Evolutionary conservation across 2,113 vertebrate genomes (phyloP), one percentile per base, ranked within the genome.

Genomic region (Forbesichthys agassizii): DNA sequence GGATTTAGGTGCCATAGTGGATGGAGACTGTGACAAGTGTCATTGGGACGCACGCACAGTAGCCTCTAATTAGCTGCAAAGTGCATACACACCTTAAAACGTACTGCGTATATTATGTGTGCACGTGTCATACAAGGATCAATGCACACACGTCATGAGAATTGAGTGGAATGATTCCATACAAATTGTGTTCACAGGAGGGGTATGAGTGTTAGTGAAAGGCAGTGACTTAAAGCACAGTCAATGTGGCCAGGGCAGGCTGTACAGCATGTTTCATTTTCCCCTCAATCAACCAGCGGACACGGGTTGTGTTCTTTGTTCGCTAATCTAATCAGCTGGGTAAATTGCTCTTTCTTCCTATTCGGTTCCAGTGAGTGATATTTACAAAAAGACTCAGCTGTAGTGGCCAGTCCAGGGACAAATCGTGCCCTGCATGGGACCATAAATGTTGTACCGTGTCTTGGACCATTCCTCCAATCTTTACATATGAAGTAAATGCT

Each of bases 241-340:
- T 88, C 84, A 87, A 90, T 80, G 83, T 71, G 78, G 48, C 79
- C 60, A 66, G 61, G 73, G 65, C 73, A 76, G 80, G 72, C 82
- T 71, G 58, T 66, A 59, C 70, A 71, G 73, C 0, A 1, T 27
- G 9, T 61, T 80, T 47, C 36, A 27, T 59, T 78, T 85, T 80
- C 69, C 48, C 71, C 80, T 86, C 83, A 76, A 77, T 89, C 84
- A 87, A 74, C 51, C 5, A 0, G 48, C 75, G 14, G 47, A 82
- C 82, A 78, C 75, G 72, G 71, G 75, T 76, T 79, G 77, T 81
- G 77, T 75, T 62, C 74, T 6, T 0, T 69, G 77, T 75, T 78
- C 61, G 47, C 72, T 84, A 82, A 86, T 86, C 81, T 79, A 79
- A 88, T 88, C 87, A 82, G 78, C 69, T 14, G 54, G 48, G 33